Conservation (phyloP, 2,888 invertebrate genomes). For the Galeruca laticollis region DNA sequence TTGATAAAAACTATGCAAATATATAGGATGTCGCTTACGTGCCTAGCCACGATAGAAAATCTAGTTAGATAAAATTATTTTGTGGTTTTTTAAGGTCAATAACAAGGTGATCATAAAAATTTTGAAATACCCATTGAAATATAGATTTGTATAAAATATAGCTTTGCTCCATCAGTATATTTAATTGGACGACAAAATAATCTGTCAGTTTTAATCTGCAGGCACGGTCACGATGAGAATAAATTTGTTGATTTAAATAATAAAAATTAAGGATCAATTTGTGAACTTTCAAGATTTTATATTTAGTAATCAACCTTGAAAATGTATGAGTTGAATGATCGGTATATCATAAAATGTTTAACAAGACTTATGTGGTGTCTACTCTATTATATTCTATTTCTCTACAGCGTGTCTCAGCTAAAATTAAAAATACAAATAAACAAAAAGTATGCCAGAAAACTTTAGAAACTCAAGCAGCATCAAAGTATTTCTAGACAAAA, state of each 20-base stretch:
- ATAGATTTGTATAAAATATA: not conserved
- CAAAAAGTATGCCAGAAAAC: not conserved
- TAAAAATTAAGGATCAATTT: conserved; percentile 24
- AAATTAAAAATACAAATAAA: not conserved
- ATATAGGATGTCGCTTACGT: not conserved
- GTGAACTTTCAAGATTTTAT: conserved; percentile 11
- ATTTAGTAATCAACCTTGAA: conserved; percentile 31
- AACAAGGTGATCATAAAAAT: not conserved
- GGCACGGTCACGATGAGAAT: conserved; percentile 13
- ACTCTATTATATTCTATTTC: not conserved
- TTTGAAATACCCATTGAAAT: not conserved
- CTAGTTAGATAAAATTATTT: not conserved
- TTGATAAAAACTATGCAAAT: no score
- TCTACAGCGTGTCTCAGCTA: not conserved
- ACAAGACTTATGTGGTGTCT: conserved; percentile 2
- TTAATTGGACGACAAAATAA: conserved; percentile 18
- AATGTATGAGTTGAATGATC: conserved; percentile 26
- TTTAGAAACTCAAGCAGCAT: no score
- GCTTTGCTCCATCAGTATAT: not conserved
- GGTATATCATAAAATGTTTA: conserved; percentile 5
- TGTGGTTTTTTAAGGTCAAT: not conserved
- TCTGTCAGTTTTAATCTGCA: conserved; percentile 24
- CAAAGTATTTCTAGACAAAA: no score
- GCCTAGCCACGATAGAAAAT: not conserved
- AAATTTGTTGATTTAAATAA: conserved; percentile 17